phyloP scores from a whole-genome alignment of 2,113 vertebrate genomes.

The Corvus cornix region DNA sequence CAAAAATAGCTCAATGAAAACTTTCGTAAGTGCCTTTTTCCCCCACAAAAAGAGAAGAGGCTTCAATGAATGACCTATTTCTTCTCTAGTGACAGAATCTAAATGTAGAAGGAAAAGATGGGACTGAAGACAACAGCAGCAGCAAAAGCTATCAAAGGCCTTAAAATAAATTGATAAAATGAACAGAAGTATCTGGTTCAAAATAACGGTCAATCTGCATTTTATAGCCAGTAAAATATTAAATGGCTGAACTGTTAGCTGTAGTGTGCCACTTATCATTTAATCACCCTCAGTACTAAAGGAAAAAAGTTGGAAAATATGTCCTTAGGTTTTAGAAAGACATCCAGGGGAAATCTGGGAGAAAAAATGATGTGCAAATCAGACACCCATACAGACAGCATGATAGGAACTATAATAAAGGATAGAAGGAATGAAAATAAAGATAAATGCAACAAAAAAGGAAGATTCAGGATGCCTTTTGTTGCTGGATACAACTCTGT shows the following conservation, averaged over 20 bases:
- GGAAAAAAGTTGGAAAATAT: neutral
- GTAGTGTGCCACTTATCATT: neutral
- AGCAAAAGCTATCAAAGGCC: neutral
- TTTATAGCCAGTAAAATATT: neutral
- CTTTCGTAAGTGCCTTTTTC: neutral
- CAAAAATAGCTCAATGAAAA: neutral
- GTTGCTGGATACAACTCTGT: neutral
- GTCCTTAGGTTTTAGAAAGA: neutral
- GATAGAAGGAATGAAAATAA: neutral
- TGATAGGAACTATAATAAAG: neutral
- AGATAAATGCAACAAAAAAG: neutral
- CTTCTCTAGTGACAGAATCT: neutral
- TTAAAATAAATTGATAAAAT: constrained; percentile 24
- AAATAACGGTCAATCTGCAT: neutral
- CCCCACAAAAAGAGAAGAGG: neutral
- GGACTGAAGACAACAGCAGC: neutral
- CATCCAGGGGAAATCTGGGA: neutral
- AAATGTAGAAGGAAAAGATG: neutral
- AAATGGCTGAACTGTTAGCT: neutral
- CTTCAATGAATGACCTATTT: neutral
- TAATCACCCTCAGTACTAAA: neutral
- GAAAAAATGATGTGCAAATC: neutral
- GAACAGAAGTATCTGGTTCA: neutral
- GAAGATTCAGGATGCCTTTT: neutral
- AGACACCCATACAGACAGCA: neutral